Evolutionary conservation across 2,113 vertebrate genomes (phyloP), one percentile per base, ranked within the genome.

Genomic region (Rhinolophus sinicus): DNA sequence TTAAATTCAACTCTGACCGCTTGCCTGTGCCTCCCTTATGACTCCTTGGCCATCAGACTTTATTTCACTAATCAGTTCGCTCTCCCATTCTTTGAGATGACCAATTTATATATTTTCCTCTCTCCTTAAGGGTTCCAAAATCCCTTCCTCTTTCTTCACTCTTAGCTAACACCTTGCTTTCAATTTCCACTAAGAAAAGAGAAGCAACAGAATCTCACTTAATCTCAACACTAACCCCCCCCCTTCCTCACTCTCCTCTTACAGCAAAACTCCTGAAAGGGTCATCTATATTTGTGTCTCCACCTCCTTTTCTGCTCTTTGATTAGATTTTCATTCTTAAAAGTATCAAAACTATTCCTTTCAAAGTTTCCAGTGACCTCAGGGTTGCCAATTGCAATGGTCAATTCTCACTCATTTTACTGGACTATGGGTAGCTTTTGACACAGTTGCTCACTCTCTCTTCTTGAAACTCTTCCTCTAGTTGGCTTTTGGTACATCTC

Each of bases 401-500:
- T 65, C 95, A 90, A 30, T 4, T 83, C 70, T 22, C 69, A 89
- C 24, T 56, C 35, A 22, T 69, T 65, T 90, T 90, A 58, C 24
- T 19, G 22, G 35, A 54, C 24, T 30, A 24, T 83, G 28, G 30
- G 60, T 14, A 82, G 58, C 22, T 35, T 67, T 28, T 56, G 50
- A 90, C 58, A 65, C 30, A 90, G 38, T 9, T 56, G 93, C 24
- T 83, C 47, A 58, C 54, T 81, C 56, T 47, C 38, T 87, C 54
- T 83, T 56, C 40, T 95, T 69, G 33, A 91, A 86, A 91, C 28
- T 90, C 40, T 65, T 80, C 21, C 60, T 95, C 73, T 33, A 81
- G 28, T 62, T 86, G 72, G 67, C 18, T 81, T 87, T 38, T 67
- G 33, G 35, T n/a, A 58, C 24, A 81, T 50, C 67, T 92, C 28